Percentiles rank a stretch among this genome's conserved stretches.
These are phyloP conservation scores for Mycteria americana DNA, from an alignment of 2,797 vertebrate genomes.

Conservation along the genomic window DNA sequence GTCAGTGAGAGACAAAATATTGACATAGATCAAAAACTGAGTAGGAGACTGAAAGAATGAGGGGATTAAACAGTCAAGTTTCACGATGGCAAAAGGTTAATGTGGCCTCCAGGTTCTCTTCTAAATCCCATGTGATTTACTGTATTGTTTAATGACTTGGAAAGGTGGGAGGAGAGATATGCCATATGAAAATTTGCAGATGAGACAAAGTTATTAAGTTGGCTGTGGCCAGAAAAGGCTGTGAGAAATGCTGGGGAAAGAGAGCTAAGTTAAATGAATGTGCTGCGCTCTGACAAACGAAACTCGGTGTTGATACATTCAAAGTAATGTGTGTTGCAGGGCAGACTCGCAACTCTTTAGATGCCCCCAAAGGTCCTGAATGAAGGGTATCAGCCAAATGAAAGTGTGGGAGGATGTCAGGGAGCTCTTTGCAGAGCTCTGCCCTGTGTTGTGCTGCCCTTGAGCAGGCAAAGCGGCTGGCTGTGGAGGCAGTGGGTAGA, in stretches of 20 bases:
- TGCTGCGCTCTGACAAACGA: rapidly evolving
- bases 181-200: neutral
- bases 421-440: neutral
- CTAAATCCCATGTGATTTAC: conserved; percentile 37
- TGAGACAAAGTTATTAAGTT: conserved; percentile 18
- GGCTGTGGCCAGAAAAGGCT: neutral
- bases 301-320: neutral
- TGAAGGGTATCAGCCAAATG: neutral
- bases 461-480: neutral
- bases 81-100: conserved; percentile 45
- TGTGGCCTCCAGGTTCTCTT: conserved; percentile 17
- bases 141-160: conserved; percentile 50
- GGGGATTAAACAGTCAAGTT: conserved; percentile 38
- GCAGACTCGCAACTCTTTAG: neutral
- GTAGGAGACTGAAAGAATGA: conserved; percentile 38
- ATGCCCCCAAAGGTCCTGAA: neutral
- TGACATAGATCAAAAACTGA: conserved; percentile 55
- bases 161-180: conserved; percentile 22
- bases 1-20: conserved; percentile 52
- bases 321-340: neutral
- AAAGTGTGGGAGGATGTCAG: neutral
- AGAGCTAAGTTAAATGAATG: neutral
- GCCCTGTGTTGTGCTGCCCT: neutral
- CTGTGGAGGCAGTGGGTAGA: neutral
- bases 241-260: neutral